phyloP scores from a whole-genome alignment of 2,797 vertebrate species.

The Anniella stebbinsi region DNA sequence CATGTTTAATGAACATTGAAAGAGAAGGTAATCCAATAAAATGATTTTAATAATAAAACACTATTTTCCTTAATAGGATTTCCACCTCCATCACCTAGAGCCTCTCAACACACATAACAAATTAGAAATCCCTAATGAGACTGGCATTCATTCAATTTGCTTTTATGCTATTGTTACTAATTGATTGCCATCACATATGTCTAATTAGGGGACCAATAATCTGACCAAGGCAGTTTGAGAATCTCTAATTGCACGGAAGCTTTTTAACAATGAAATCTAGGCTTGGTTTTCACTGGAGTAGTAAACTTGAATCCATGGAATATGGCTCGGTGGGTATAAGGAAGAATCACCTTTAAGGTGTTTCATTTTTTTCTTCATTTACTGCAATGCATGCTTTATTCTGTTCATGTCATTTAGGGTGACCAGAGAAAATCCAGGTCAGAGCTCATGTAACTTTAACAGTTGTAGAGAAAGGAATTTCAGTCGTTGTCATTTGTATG shows the following conservation, averaged over 20 bases:
- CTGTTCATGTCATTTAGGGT: neutral
- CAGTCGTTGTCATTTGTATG: no score
- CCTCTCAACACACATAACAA: constrained; percentile 55
- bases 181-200: constrained; percentile 69
- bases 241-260: constrained; percentile 49
- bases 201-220: constrained; percentile 74
- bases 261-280: constrained; percentile 62
- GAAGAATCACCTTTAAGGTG: neutral
- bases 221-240: constrained; percentile 67
- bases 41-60: constrained; percentile 65
- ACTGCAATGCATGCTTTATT: neutral
- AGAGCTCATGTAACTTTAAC: no score
- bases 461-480: no score
- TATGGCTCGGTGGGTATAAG: constrained; percentile 40
- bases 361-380: no score
- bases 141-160: constrained; percentile 57
- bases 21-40: constrained; percentile 65
- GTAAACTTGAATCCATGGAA: constrained; percentile 14
- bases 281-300: neutral
- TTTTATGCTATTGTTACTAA: constrained; percentile 72
- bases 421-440: no score
- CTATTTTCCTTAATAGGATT: constrained; percentile 59
- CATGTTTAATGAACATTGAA: constrained; percentile 66
- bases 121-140: constrained; percentile 71
- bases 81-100: constrained; percentile 2